Base-by-base conservation (phyloP, 1,140 invertebrate genomes). In the Teleopsis dalmanni region DNA sequence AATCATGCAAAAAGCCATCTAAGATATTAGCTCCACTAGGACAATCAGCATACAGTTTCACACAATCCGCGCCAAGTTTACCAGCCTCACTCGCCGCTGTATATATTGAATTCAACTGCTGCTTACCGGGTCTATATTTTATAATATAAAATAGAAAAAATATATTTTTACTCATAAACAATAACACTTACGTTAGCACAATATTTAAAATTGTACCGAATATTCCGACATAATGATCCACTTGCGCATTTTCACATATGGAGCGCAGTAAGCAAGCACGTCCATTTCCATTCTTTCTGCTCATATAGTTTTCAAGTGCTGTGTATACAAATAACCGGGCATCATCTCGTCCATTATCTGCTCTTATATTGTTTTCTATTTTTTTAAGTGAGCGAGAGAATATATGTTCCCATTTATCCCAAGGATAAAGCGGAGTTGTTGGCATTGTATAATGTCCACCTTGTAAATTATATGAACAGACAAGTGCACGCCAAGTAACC, bases 221-320 rank as follows among this genome's bases (percentile, higher is more conserved):
- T n/a, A 69, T 49, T n/a, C 59, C 65, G 1, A 62, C 50, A 45
- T 65, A 63, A 9, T 62, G 56, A 50, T 69, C 56, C 8, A 68
- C 53, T 48, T 69, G 65, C 1, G 65, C 65, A 58, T 69, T 69
- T 41, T 69, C 60, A 42, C 65, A 69, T 33, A 69, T 69, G 43
- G 65, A 60, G 23, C 65, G 56, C 21, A 65, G 22, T 14, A 69
- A 51, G 45, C 65, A 69, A 34, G 54, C 52, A 16, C 47, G 56
- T 26, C 62, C 43, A 38, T 44, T 9, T 34, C 33, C 27, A 42
- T 60, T 33, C 14, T 58, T 53, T 18, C 58, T 52, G 21, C 51
- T 52, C 27, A 69, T 62, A n/a, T 58, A 69, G 25, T 55, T 47
- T 42, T 69, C 65, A 31, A 69, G 37, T 7, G 52, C 58, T 0